Evolutionary conservation across 2,113 vertebrate species (phyloP).

Genomic region (Orthonyx spaldingii): DNA sequence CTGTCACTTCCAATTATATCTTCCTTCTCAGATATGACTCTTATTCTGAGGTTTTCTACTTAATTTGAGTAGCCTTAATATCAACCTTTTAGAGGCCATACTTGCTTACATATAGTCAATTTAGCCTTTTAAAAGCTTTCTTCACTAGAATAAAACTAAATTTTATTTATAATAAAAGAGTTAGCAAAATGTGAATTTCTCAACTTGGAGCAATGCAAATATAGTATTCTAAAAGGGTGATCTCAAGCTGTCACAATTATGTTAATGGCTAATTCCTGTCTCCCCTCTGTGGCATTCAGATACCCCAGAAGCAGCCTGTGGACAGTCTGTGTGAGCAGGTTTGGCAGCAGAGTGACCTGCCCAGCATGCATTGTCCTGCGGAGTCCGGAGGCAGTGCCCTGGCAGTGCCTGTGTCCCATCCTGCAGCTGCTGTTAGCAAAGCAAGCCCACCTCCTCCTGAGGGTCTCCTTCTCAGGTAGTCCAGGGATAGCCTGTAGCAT

Average conservation of each 20-base stretch:
- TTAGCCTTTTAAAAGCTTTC: background rate
- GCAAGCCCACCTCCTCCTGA: background rate
- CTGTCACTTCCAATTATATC: background rate
- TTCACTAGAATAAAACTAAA: background rate
- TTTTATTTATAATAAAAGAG: background rate
- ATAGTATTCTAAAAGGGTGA: background rate
- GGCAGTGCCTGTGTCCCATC: accelerated
- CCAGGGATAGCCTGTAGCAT: background rate
- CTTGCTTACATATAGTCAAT: background rate
- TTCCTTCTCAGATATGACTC: background rate
- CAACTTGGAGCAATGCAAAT: background rate
- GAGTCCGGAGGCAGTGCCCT: background rate
- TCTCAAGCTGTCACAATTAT: no score
- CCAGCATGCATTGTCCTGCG: no score
- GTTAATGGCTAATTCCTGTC: background rate
- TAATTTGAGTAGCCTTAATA: background rate
- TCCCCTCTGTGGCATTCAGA: accelerated
- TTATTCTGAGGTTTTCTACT: background rate
- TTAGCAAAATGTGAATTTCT: accelerated
- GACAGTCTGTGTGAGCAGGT: no score
- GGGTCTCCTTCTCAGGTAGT: background rate
- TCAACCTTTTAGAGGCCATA: background rate
- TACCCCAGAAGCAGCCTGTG: background rate
- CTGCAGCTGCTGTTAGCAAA: background rate
- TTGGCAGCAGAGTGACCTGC: background rate